These are phyloP conservation scores for Gobio gobio DNA, from an alignment of 2,113 vertebrate species.

Conservation along the genomic window DNA sequence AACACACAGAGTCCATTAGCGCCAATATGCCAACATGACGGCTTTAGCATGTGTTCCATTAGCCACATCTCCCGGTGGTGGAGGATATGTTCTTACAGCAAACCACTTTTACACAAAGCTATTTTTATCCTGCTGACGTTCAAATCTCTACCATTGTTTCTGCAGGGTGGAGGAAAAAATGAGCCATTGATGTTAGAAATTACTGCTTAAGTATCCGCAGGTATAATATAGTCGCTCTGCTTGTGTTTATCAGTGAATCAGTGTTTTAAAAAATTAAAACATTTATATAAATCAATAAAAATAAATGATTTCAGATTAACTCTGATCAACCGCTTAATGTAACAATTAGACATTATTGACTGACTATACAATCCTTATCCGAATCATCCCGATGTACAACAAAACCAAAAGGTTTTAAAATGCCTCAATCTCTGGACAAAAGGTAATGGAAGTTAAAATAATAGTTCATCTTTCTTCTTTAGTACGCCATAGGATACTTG, in stretches of 20 bases:
- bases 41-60: conserved; percentile 40
- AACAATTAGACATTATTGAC: background rate
- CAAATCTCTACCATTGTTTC: conserved; percentile 40
- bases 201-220: background rate
- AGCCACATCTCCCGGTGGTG: conserved; percentile 23
- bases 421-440: background rate
- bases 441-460: background rate
- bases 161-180: conserved; percentile 17
- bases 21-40: conserved; percentile 18
- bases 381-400: background rate
- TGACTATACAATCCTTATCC: background rate
- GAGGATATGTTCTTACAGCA: conserved; percentile 39
- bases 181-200: background rate
- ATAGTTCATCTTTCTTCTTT: background rate
- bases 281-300: background rate
- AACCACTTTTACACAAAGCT: conserved; percentile 25
- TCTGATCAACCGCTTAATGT: no score
- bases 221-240: background rate
- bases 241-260: no score
- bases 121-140: conserved; percentile 50
- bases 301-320: background rate
- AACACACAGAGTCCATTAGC: conserved; percentile 30
- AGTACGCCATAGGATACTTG: background rate
- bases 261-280: background rate
- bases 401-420: background rate